These are phyloP conservation scores for Formica aserva DNA, from an alignment of 2,888 invertebrate genomes.

Conservation along the genomic window DNA sequence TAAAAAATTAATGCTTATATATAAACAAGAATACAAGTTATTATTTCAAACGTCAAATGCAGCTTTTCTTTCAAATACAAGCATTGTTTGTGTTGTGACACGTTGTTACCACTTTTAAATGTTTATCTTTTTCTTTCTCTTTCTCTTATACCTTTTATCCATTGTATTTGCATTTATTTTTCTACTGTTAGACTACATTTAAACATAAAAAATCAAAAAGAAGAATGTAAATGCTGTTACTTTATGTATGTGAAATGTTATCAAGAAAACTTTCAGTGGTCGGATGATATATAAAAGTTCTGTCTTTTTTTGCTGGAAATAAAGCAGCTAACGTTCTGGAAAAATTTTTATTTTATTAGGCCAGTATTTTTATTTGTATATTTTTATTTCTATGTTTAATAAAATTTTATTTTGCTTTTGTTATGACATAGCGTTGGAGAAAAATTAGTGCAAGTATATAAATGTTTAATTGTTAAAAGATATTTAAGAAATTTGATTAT, in stretches of 20 bases:
- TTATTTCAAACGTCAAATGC: constrained; percentile 13
- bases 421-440: background rate
- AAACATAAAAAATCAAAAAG: background rate
- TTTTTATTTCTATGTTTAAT: background rate
- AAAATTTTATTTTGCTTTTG: background rate
- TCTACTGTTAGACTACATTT: background rate
- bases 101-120: constrained; percentile 24
- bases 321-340: background rate
- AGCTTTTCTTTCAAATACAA: constrained; percentile 4
- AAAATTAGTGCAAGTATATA: background rate
- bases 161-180: constrained; percentile 8
- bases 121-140: background rate
- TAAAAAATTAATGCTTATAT: constrained; percentile 20
- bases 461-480: constrained; percentile 1
- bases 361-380: background rate
- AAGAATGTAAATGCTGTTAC: constrained; percentile 6
- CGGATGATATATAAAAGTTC: background rate
- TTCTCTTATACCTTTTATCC: background rate
- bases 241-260: background rate
- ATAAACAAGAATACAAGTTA: constrained; percentile 4
- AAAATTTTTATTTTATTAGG: background rate
- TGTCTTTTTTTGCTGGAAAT: background rate
- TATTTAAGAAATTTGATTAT: background rate
- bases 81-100: constrained; percentile 1
- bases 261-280: background rate